Conservation (phyloP, 2,888 invertebrate genomes). For the Nomada fucata region DNA sequence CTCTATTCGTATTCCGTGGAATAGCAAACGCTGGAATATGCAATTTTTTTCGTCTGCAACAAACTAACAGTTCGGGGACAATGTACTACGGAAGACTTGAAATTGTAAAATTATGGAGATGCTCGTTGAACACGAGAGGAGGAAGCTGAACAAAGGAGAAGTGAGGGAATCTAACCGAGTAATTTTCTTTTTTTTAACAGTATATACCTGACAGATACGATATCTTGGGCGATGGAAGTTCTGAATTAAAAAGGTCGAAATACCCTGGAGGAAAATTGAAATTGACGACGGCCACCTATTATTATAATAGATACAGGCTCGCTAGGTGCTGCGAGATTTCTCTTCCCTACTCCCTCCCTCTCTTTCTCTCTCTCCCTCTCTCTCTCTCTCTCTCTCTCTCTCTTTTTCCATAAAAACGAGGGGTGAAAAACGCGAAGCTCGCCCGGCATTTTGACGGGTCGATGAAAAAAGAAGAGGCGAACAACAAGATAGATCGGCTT, state of each 20-base stretch:
- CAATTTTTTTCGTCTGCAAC: too few species aligned
- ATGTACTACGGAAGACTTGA: neutral
- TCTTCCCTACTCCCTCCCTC: slow-evolving; percentile 7
- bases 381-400: too few species aligned
- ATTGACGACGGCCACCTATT: slow-evolving; percentile 58
- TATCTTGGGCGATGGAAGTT: slow-evolving; percentile 48
- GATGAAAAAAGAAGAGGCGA: slow-evolving; percentile 21
- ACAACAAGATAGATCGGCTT: slow-evolving; percentile 58
- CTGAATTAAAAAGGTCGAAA: slow-evolving; percentile 57
- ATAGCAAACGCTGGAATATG: too few species aligned
- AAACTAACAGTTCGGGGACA: too few species aligned
- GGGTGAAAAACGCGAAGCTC: slow-evolving; percentile 22
- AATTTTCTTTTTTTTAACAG: neutral
- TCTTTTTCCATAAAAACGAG: slow-evolving; percentile 14
- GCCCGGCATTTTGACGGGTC: slow-evolving; percentile 32
- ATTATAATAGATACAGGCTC: slow-evolving; percentile 33
- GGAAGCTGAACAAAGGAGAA: neutral
- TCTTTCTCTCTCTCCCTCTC: neutral
- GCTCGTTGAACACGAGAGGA: neutral
- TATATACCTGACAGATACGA: slow-evolving; percentile 14
- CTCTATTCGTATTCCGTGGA: too few species aligned
- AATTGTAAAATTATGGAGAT: neutral
- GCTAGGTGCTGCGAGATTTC: slow-evolving; percentile 26
- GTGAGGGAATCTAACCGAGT: neutral
- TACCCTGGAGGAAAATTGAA: slow-evolving; percentile 60